Percentiles rank a stretch among this genome's conserved stretches.
Conservation (phyloP, 2,888 invertebrate genomes). For the Eupithecia inturbata region DNA sequence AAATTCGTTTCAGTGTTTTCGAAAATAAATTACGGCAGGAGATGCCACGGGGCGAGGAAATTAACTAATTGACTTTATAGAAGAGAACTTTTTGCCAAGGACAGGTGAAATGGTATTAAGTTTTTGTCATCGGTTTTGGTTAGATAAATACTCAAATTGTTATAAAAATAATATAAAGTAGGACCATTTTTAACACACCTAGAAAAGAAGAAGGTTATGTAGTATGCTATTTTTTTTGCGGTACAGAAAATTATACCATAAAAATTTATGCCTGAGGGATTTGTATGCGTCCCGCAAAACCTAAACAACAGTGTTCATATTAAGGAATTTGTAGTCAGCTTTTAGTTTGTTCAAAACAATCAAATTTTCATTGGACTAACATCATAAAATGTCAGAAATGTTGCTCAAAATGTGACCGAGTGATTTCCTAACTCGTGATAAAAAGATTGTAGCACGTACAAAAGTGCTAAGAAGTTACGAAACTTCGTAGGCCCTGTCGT, state of each 20-base stretch:
- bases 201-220: too few species aligned
- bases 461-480: neutral
- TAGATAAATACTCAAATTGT: neutral
- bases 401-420: neutral
- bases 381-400: neutral
- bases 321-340: too few species aligned
- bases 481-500: neutral
- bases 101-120: neutral
- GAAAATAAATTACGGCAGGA: constrained; percentile 22
- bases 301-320: too few species aligned
- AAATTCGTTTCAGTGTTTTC: constrained; percentile 25
- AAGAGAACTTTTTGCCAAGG: neutral
- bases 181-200: neutral
- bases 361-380: too few species aligned
- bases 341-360: too few species aligned
- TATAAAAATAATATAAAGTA: neutral
- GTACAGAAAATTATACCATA: too few species aligned
- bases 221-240: too few species aligned
- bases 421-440: neutral
- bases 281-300: too few species aligned
- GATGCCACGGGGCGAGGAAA: neutral
- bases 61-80: neutral
- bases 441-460: neutral
- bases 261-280: too few species aligned
- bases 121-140: neutral